Percentiles rank a stretch among this genome's conserved stretches.
These are phyloP conservation scores for Corythaeola cristata DNA, from an alignment of 2,113 vertebrate species.

Conservation along the genomic window DNA sequence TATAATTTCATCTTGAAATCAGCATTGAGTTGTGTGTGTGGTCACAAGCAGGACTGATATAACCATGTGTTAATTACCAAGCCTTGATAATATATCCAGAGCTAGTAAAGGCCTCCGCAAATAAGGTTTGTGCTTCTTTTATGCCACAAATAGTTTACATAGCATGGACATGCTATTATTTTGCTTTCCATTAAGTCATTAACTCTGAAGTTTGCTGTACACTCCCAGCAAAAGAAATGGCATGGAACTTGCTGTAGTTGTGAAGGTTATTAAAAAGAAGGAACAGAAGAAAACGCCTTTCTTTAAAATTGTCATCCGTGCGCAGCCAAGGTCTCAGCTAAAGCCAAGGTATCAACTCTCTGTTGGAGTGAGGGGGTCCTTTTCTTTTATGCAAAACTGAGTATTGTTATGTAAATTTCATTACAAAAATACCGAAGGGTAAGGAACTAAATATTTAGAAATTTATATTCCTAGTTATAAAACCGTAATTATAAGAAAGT, in stretches of 20 bases:
- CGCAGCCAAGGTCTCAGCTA: neutral
- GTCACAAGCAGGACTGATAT: neutral
- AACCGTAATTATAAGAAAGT: constrained; percentile 62
- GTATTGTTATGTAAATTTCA: neutral
- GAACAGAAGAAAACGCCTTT: neutral
- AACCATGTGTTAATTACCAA: neutral
- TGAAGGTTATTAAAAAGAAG: neutral
- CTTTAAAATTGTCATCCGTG: neutral
- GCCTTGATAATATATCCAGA: neutral
- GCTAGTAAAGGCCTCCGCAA: neutral
- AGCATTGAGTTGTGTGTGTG: neutral
- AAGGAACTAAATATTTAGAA: constrained; percentile 69
- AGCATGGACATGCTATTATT: neutral
- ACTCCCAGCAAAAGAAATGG: neutral
- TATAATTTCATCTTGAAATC: constrained; percentile 17
- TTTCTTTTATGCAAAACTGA: neutral
- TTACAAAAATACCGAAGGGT: neutral
- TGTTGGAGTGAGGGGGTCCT: neutral
- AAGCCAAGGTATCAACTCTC: neutral
- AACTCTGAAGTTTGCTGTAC: neutral
- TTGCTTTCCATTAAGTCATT: neutral
- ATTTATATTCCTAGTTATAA: constrained; percentile 47
- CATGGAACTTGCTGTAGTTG: neutral
- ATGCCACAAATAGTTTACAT: neutral
- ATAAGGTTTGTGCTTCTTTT: neutral